phyloP scores from a whole-genome alignment of 2,113 vertebrate species.

The Callocephalon fimbriatum region DNA sequence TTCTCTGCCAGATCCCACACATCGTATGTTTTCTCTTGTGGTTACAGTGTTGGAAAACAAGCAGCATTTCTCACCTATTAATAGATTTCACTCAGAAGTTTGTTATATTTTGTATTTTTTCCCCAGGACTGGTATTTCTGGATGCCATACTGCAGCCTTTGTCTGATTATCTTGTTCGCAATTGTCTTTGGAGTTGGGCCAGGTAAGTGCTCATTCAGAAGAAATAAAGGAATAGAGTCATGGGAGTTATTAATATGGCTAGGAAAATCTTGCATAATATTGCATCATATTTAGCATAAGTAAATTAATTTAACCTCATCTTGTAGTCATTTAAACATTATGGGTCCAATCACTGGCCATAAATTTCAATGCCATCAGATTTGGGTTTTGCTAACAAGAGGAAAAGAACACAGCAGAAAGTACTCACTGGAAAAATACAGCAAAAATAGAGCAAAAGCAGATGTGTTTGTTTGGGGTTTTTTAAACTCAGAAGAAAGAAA shows the following conservation, averaged over 20 bases:
- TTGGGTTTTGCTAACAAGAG: neutral
- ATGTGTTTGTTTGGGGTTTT: neutral
- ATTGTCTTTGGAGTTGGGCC: conserved; percentile 80
- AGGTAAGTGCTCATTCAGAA: conserved; percentile 56
- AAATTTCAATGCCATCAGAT: neutral
- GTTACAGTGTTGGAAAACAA: neutral
- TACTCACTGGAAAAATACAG: conserved; percentile 24
- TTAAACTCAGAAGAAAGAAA: neutral
- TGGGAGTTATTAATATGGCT: neutral
- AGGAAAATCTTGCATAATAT: neutral
- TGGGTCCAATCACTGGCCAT: neutral
- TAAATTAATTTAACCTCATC: neutral
- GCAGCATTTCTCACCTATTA: neutral
- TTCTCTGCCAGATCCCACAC: neutral
- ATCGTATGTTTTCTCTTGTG: neutral
- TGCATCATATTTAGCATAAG: neutral
- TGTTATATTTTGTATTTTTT: neutral
- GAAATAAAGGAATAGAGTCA: neutral
- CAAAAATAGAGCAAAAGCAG: neutral
- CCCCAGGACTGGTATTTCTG: conserved; percentile 75
- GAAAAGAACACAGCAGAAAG: neutral
- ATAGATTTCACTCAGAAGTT: neutral
- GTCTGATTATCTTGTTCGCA: conserved; percentile 80
- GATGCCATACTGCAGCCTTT: conserved; percentile 87
- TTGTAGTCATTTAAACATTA: neutral